Evolutionary conservation across 2,797 vertebrate species (phyloP).

Genomic region (Falco cherrug): DNA sequence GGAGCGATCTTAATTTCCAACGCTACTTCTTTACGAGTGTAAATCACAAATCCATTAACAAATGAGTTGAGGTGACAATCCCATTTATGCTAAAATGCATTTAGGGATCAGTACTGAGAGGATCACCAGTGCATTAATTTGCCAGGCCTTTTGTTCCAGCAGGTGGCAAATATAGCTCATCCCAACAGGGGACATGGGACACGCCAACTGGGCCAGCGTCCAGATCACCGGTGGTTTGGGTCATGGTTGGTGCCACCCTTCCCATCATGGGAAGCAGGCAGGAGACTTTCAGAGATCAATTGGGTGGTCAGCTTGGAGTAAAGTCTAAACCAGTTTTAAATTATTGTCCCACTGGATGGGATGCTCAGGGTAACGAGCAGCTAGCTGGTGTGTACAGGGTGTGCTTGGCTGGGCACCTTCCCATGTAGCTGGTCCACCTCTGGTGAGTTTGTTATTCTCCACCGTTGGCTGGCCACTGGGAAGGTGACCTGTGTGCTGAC

Average conservation of each 20-base stretch:
- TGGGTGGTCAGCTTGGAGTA: not conserved
- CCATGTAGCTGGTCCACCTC: not conserved
- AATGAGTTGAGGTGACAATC: conserved; percentile 67
- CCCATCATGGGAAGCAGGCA: not conserved
- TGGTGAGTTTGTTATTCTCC: not conserved
- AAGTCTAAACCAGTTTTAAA: not conserved
- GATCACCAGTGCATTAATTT: conserved; percentile 48
- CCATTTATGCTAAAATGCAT: conserved; percentile 60
- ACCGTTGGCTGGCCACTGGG: fast-evolving
- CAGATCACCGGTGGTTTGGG: not conserved
- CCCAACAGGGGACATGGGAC: not conserved
- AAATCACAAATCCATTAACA: conserved; percentile 68
- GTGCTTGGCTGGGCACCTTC: not conserved
- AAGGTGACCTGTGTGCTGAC: not conserved
- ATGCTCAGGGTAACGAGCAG: not conserved
- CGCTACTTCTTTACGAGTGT: conserved; percentile 12
- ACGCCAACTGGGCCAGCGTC: not conserved
- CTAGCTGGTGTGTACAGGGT: not conserved
- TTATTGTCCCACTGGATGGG: not conserved
- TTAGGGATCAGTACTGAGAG: conserved; percentile 58
- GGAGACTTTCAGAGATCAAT: not conserved
- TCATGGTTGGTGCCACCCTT: not conserved
- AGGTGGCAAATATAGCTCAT: conserved; percentile 21
- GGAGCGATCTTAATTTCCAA: conserved; percentile 50
- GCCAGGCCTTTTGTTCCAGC: conserved; percentile 48